A percentile compares a stretch with the other conserved stretches of the same genome.
These are phyloP conservation scores for Hydrotaea cyrtoneurina DNA, from an alignment of 2,888 invertebrate genomes.

Conservation along the genomic window DNA sequence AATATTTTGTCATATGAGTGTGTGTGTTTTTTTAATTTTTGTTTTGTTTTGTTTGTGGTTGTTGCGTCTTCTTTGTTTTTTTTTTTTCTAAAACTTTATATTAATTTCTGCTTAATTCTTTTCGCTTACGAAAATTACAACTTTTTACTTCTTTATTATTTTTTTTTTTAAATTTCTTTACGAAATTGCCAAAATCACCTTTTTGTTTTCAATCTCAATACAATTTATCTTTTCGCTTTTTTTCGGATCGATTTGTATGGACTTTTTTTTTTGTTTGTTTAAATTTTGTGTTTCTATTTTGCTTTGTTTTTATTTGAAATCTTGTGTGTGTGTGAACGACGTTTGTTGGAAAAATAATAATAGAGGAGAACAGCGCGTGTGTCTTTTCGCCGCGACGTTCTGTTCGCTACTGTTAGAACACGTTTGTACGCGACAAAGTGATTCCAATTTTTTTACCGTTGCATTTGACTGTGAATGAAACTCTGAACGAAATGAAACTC, in stretches of 20 bases:
- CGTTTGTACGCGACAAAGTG: constrained; percentile 73
- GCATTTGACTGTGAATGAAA: constrained; percentile 69
- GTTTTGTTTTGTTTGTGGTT: too few species aligned
- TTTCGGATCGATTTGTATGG: neutral
- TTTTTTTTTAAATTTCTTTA: neutral
- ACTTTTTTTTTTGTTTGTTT: neutral
- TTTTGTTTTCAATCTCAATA: constrained; percentile 23
- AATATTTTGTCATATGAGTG: neutral
- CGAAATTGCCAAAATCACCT: constrained; percentile 50
- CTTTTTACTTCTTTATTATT: neutral
- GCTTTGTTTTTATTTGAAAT: constrained; percentile 41
- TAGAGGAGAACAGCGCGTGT: constrained; percentile 75
- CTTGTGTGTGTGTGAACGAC: constrained; percentile 50
- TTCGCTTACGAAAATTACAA: neutral
- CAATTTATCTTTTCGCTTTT: neutral
- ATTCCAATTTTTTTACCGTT: constrained; percentile 72
- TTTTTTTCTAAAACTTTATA: too few species aligned
- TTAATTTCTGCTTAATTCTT: too few species aligned
- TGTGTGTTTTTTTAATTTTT: neutral
- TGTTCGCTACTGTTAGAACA: constrained; percentile 77
- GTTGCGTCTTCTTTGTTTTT: too few species aligned
- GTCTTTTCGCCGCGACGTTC: constrained; percentile 81
- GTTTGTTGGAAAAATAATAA: constrained; percentile 51
- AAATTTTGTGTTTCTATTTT: constrained; percentile 41
- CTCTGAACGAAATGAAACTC: constrained; percentile 49